Base-by-base conservation (phyloP, 2,888 invertebrate species). In the Strigamia crassipes region DNA sequence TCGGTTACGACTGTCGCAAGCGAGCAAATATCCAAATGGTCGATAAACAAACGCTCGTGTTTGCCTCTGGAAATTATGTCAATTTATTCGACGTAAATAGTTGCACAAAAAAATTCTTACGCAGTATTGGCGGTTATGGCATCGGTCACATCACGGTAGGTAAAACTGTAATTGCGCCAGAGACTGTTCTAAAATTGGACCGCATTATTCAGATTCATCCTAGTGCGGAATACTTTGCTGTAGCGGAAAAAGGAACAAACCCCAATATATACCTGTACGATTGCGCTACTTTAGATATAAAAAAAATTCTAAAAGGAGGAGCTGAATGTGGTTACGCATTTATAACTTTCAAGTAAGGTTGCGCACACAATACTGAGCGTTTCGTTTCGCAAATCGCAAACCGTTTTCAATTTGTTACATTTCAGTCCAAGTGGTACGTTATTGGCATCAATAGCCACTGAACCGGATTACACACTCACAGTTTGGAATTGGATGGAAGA, bases 401-500 rank as follows among this genome's bases (percentile, higher is more conserved):
- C n/a, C n/a, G n/a, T n/a, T n/a, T n/a, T n/a, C n/a, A n/a, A n/a
- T n/a, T 27, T 78, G 15, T 38, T 8, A 23, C 78, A 77, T 79
- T 83, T 82, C 80, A 96, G 95, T 86, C 92, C 93, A 3, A 92
- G 93, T 85, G 97, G 96, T 0, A 91, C 92, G 82, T 87, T 95
- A 77, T 88, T 97, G 82, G 94, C 93, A 0, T 94, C 94, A 0
- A 93, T 94, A 86, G 95, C 95, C 0, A 93, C 93, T 10, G 92
- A 93, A 83, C 96, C 96, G 0, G 96, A 97, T 87, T 95, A 92
- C 86, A 92, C 93, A 87, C 90, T 96, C 51, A 96, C 96, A 0
- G 92, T 97, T 82, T 97, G 96, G 96, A 92, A 93, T 86, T 97
- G 96, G 96, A 90, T 91, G 85, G 90, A 90, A 18, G 93, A 93